Conservation (phyloP, 1,140 invertebrate genomes). For the Coptotermes formosanus region DNA sequence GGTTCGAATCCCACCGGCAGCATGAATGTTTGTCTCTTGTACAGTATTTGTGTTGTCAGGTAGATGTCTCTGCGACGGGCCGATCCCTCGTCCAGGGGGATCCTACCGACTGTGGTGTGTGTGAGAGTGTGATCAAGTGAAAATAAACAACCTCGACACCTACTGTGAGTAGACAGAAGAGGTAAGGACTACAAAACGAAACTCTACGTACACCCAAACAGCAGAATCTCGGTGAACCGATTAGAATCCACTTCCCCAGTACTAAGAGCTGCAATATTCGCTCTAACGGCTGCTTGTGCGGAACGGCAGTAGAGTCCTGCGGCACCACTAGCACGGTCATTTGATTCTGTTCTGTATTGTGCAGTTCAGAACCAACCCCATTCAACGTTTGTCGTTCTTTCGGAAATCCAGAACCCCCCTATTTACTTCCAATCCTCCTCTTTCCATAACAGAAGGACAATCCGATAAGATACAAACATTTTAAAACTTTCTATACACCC, state of each 20-base stretch:
- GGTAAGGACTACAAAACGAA: too few species aligned
- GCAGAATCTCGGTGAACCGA: neutral
- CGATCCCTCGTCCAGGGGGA: too few species aligned
- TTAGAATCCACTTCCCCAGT: neutral
- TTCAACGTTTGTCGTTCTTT: neutral
- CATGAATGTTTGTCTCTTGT: too few species aligned
- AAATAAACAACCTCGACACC: too few species aligned
- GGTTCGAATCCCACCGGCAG: too few species aligned
- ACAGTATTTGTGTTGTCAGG: too few species aligned
- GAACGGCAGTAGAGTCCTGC: neutral
- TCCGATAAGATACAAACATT: slow-evolving; percentile 27
- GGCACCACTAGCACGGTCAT: neutral
- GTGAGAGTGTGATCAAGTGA: too few species aligned
- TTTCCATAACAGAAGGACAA: neutral
- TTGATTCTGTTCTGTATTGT: neutral
- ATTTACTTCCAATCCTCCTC: slow-evolving; percentile 19
- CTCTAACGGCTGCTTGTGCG: neutral
- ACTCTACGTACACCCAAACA: neutral
- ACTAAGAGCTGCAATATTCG: neutral
- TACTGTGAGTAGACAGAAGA: too few species aligned
- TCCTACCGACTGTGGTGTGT: too few species aligned
- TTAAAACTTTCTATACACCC: slow-evolving; percentile 19
- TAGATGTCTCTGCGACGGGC: too few species aligned
- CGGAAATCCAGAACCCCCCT: slow-evolving; percentile 1
- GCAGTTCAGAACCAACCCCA: neutral